phyloP scores from a whole-genome alignment of 2,113 vertebrate genomes.

The Grus americana region DNA sequence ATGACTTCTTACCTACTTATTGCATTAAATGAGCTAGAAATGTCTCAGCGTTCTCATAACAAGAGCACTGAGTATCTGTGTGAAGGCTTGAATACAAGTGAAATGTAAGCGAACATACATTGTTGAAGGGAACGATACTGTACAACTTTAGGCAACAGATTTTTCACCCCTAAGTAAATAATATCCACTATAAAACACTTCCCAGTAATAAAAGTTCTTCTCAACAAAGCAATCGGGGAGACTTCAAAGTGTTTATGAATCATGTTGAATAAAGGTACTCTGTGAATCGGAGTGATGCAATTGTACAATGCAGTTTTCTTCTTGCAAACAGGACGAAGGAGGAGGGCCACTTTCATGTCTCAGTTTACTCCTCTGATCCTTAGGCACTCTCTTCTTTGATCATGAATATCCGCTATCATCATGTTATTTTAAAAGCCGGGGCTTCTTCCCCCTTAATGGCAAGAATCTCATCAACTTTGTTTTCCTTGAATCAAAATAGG shows the following conservation, averaged over 20 bases:
- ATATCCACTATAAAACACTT: constrained; percentile 22
- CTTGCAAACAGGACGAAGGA: not conserved
- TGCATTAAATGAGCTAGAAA: not conserved
- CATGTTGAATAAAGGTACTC: not conserved
- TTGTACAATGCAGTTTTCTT: not conserved
- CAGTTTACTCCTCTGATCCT: not conserved
- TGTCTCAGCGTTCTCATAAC: not conserved
- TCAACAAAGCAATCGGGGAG: not conserved
- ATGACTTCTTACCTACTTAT: not conserved
- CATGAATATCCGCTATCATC: not conserved
- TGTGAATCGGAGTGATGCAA: not conserved
- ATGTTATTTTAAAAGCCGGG: not conserved
- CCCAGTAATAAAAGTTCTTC: constrained; percentile 34
- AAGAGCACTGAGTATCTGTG: not conserved
- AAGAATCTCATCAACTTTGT: not conserved
- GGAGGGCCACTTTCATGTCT: not conserved
- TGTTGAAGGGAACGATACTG: not conserved
- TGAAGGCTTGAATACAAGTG: not conserved
- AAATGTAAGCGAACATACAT: not conserved
- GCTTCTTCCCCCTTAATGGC: accelerated
- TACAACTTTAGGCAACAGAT: constrained; percentile 40
- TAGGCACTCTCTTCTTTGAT: not conserved
- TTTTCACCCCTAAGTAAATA: constrained; percentile 8
- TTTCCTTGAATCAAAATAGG: not conserved
- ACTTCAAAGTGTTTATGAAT: constrained; percentile 43